Percentiles rank a stretch among this genome's conserved stretches.
These are phyloP conservation scores for Neria commutata DNA, from an alignment of 2,888 invertebrate species.

Conservation along the genomic window DNA sequence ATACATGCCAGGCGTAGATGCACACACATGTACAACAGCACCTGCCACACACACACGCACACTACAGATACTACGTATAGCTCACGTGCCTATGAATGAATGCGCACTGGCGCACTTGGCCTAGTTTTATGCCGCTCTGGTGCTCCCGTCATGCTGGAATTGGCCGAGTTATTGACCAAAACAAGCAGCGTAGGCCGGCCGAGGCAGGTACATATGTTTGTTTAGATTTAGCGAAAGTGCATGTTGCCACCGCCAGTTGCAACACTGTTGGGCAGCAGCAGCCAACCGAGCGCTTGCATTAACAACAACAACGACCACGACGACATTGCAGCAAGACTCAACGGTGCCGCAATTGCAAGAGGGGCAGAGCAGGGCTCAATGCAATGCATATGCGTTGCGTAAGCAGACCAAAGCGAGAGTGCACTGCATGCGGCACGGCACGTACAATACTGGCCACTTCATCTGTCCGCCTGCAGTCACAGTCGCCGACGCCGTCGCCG, in stretches of 20 bases:
- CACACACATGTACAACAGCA: neutral
- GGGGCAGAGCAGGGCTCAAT: slow-evolving; percentile 7
- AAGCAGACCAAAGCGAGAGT: neutral
- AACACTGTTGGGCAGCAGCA: neutral
- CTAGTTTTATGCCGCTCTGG: neutral
- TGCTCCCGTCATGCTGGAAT: neutral
- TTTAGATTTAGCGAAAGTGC: neutral
- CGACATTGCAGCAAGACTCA: neutral
- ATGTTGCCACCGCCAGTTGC: neutral
- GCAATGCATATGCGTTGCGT: neutral
- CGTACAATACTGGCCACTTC: neutral
- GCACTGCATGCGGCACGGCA: neutral
- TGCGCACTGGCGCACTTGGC: no score
- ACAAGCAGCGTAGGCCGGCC: neutral
- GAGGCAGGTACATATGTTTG: neutral
- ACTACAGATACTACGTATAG: neutral
- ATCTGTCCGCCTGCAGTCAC: neutral
- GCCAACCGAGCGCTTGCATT: neutral
- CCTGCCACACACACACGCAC: neutral
- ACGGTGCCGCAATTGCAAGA: neutral
- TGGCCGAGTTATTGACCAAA: neutral
- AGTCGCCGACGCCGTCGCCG: slow-evolving; percentile 2
- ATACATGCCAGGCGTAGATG: neutral
- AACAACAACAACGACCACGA: neutral
- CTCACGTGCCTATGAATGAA: no score